Base-by-base conservation (phyloP, 2,888 invertebrate genomes). In the Ormyrus pomaceus region DNA sequence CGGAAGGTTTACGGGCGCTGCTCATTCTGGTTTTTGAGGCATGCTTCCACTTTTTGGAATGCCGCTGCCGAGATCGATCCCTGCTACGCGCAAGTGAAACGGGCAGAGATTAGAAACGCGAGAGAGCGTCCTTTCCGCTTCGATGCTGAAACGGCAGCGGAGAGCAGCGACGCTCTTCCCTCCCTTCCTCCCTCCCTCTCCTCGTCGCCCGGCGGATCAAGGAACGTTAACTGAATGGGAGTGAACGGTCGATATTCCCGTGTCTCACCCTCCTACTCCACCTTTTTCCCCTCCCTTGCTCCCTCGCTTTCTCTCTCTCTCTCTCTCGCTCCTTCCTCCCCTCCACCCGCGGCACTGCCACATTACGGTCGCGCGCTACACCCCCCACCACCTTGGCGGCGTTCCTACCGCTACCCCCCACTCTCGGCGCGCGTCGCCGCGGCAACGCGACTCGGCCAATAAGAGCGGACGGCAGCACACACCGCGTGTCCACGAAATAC, bases 211-310 rank as follows among this genome's bases (percentile, higher is more conserved):
- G 59, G 19, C 51, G 11, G 34, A 66, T 34, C n/a, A 50, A 61
- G 76, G 83, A 83, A 80, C 81, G 77, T 84, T 74, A 82, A 79
- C 83, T 86, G 86, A 88, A 87, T 87, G 86, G 85, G 83, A 87
- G 86, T 84, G 84, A 83, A 86, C 85, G 87, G 85, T 86, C 88
- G 87, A 87, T 87, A 86, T 84, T 84, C 84, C 73, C 46, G 80
- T 78, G 82, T 66, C 80, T 79, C 84, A 80, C 80, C 79, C 64
- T 69, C 66, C 34, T 19, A 19, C 19, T 19, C 62, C 50, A 53
- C 50, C 53, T 45, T 10, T 53, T 53, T 19, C 56, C 50, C 7
- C 82, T 6, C 80, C 77, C 77, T 77, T 46, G 75, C 34, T 65
- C 77, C 64, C 61, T 61, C n/a, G n/a, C n/a, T n/a, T n/a, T n/a